phyloP scores from a whole-genome alignment of 2,888 invertebrate species.

The Ariolimax columbianus region DNA sequence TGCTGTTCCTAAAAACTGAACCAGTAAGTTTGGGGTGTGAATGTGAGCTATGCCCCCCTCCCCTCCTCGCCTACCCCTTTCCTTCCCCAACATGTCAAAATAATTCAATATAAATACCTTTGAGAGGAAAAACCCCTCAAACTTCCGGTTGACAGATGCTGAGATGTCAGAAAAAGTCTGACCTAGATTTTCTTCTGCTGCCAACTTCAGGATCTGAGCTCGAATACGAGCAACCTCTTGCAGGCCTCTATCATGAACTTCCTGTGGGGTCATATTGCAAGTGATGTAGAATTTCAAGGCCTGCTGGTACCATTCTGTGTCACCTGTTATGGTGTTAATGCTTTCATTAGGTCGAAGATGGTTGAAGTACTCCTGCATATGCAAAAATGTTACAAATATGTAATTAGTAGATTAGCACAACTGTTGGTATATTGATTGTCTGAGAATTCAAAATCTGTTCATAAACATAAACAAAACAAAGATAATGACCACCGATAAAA shows the following conservation, averaged over 20 bases:
- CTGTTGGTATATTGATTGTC: no score
- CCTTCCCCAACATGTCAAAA: neutral
- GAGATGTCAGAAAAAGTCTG: constrained; percentile 40
- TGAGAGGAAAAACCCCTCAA: constrained; percentile 63
- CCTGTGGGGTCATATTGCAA: constrained; percentile 63
- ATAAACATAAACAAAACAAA: no score
- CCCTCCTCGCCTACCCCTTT: no score
- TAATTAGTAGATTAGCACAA: no score
- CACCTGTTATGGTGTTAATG: constrained; percentile 67
- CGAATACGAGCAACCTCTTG: constrained; percentile 73
- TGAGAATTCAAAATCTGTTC: no score
- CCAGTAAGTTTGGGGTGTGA: no score
- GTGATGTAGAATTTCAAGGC: constrained; percentile 73
- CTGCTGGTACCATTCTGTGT: constrained; percentile 67
- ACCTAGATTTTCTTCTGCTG: constrained; percentile 53
- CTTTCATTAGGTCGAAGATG: constrained; percentile 66
- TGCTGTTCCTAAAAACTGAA: no score
- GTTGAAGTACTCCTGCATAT: constrained; percentile 60
- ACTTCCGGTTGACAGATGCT: constrained; percentile 55
- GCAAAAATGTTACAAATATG: neutral
- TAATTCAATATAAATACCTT: constrained; percentile 12
- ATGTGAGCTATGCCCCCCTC: no score
- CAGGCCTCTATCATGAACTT: constrained; percentile 75
- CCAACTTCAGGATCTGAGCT: constrained; percentile 57
- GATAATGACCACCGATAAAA: no score